phyloP scores from a whole-genome alignment of 2,797 vertebrate species.

The Trachurus trachurus region DNA sequence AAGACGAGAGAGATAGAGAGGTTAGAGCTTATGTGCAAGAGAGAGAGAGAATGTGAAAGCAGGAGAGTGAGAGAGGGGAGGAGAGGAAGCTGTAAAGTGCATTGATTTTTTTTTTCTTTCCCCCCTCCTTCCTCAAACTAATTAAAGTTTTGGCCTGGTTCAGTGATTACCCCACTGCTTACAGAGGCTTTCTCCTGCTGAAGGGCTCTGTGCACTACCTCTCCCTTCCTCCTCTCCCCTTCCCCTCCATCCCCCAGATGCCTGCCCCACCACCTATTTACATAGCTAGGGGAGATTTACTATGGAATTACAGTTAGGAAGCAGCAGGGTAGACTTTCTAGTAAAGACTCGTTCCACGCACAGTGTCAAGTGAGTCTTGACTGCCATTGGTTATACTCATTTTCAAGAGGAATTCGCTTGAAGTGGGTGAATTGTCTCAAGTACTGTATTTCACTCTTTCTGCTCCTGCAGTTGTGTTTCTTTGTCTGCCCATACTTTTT shows the following conservation, averaged over 20 bases:
- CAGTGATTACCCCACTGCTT: conserved; percentile 87
- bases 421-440: conserved; percentile 57
- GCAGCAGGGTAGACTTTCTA: conserved; percentile 66
- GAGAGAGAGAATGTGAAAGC: conserved; percentile 59
- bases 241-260: conserved; percentile 60
- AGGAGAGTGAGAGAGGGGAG: conserved; percentile 51
- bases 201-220: conserved; percentile 72
- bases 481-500: conserved; percentile 11
- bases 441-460: conserved; percentile 36
- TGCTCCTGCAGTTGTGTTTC: conserved; percentile 5
- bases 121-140: conserved; percentile 83
- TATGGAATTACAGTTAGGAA: conserved; percentile 81
- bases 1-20: conserved; percentile 64
- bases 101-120: conserved; percentile 77
- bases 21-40: conserved; percentile 52
- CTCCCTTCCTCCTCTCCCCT: conserved; percentile 37
- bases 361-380: conserved; percentile 73
- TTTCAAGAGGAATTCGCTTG: conserved; percentile 62
- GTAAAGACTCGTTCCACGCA: conserved; percentile 59
- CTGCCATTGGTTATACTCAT: conserved; percentile 60
- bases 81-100: conserved; percentile 79
- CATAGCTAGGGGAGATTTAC: conserved; percentile 79
- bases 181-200: conserved; percentile 82
- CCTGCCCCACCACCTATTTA: conserved; percentile 79
- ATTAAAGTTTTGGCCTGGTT: conserved; percentile 88